Evolutionary conservation across 2,888 invertebrate species (phyloP).

Genomic region (Stegana nigrithorax): DNA sequence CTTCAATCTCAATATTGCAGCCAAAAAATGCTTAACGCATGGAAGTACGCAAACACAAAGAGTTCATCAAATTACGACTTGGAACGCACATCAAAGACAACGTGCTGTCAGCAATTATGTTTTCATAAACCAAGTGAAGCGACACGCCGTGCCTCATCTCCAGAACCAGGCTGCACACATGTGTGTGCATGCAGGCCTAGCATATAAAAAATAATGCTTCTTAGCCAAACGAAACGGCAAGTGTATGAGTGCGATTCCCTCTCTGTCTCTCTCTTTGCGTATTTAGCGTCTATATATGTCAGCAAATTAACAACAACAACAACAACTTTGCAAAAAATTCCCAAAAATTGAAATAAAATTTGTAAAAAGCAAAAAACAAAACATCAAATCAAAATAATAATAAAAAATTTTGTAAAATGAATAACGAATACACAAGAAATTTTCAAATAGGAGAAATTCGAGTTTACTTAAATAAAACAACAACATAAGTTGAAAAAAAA

Average conservation of each 20-base stretch:
- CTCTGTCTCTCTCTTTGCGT: neutral
- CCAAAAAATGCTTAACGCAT: too few species aligned
- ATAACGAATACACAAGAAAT: too few species aligned
- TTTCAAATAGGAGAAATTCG: too few species aligned
- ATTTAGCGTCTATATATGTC: too few species aligned
- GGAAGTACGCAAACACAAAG: constrained; percentile 19
- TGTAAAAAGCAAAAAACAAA: constrained; percentile 21
- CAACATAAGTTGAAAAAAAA: too few species aligned
- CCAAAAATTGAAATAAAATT: constrained; percentile 28
- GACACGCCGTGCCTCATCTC: too few species aligned
- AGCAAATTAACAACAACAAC: constrained; percentile 15
- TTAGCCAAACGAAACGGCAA: too few species aligned
- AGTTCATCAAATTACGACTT: constrained; percentile 24
- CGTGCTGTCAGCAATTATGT: neutral
- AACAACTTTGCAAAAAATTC: neutral
- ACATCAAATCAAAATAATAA: constrained; percentile 22
- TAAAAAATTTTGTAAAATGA: constrained; percentile 43
- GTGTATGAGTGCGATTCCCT: constrained; percentile 11
- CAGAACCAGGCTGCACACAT: too few species aligned
- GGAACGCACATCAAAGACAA: neutral
- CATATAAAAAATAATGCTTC: too few species aligned
- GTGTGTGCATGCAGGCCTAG: too few species aligned
- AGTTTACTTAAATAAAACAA: neutral
- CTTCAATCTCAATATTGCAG: too few species aligned
- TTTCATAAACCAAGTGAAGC: too few species aligned